These are phyloP conservation scores for Drosophila trapezifrons DNA, from an alignment of 1,140 invertebrate species.

Conservation along the genomic window DNA sequence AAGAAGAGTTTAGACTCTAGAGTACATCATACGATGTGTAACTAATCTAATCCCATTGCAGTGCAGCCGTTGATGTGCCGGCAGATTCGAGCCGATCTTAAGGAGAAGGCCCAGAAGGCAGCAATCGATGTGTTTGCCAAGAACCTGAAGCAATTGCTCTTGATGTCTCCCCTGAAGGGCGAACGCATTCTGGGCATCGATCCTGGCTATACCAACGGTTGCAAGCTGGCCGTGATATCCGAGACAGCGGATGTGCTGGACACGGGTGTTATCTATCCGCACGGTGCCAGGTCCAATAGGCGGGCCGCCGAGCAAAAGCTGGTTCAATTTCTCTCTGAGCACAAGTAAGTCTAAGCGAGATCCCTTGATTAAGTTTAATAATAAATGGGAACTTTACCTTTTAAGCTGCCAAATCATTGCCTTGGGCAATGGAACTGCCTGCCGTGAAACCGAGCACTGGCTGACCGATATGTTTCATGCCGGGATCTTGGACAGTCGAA, in stretches of 20 bases:
- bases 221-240: slow-evolving; percentile 91
- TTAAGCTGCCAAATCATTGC: slow-evolving; percentile 89
- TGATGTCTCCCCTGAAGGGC: slow-evolving; percentile 92
- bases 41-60: slow-evolving; percentile 25
- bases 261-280: slow-evolving; percentile 89
- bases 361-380: too few species aligned
- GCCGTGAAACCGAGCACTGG: slow-evolving; percentile 92
- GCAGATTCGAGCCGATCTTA: slow-evolving; percentile 89
- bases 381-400: background rate
- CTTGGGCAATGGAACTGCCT: slow-evolving; percentile 95
- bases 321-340: slow-evolving; percentile 59
- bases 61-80: slow-evolving; percentile 87
- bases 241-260: slow-evolving; percentile 89
- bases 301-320: slow-evolving; percentile 59
- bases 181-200: slow-evolving; percentile 93
- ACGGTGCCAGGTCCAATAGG: slow-evolving; percentile 71
- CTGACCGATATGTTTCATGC: slow-evolving; percentile 87
- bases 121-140: slow-evolving; percentile 93
- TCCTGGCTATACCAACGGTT: slow-evolving; percentile 94
- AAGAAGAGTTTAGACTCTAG: background rate
- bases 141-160: slow-evolving; percentile 93
- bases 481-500: slow-evolving; percentile 85
- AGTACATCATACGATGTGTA: background rate
- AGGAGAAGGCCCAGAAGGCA: slow-evolving; percentile 90
- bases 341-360: slow-evolving; percentile 45